A percentile compares a stretch with the other conserved stretches of the same genome.
Conservation (phyloP, 2,797 vertebrate species). For the Sandelia bainsii region DNA sequence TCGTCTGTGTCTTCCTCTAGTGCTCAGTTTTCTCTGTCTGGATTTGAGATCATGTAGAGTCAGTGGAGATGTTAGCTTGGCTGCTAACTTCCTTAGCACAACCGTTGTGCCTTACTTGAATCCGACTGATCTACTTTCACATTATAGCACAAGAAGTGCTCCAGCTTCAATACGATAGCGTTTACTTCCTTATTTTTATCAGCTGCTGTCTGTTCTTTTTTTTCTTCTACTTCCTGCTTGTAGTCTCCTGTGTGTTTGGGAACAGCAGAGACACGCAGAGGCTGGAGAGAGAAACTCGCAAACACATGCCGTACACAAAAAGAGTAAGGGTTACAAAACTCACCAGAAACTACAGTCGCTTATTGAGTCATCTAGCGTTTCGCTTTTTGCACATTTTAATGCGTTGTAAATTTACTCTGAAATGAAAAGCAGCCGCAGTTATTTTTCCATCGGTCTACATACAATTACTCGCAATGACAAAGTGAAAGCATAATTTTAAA, state of each 20-base stretch:
- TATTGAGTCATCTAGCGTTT: too few relatives aligned
- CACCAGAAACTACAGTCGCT: too few relatives aligned
- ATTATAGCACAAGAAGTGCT: constrained; percentile 33
- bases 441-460: too few relatives aligned
- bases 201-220: constrained; percentile 34
- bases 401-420: too few relatives aligned
- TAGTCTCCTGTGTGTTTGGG: constrained; percentile 25
- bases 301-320: too few relatives aligned
- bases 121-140: constrained; percentile 47
- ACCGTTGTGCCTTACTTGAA: constrained; percentile 11
- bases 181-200: constrained; percentile 81
- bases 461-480: too few relatives aligned
- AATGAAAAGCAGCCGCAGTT: too few relatives aligned
- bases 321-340: too few relatives aligned
- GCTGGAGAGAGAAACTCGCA: constrained; percentile 51
- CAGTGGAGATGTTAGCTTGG: constrained; percentile 48
- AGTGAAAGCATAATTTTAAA: too few relatives aligned
- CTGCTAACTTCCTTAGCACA: constrained; percentile 71
- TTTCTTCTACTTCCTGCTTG: constrained; percentile 68
- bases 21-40: constrained; percentile 30
- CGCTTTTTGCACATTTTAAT: too few relatives aligned
- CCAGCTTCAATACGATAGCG: constrained; percentile 13
- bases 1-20: constrained; percentile 43
- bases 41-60: constrained; percentile 35
- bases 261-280: constrained; percentile 58